Percentiles rank a stretch among this genome's conserved stretches.
These are phyloP conservation scores for Apistogramma diplotaenia DNA, from an alignment of 2,113 vertebrate genomes.

Conservation along the genomic window DNA sequence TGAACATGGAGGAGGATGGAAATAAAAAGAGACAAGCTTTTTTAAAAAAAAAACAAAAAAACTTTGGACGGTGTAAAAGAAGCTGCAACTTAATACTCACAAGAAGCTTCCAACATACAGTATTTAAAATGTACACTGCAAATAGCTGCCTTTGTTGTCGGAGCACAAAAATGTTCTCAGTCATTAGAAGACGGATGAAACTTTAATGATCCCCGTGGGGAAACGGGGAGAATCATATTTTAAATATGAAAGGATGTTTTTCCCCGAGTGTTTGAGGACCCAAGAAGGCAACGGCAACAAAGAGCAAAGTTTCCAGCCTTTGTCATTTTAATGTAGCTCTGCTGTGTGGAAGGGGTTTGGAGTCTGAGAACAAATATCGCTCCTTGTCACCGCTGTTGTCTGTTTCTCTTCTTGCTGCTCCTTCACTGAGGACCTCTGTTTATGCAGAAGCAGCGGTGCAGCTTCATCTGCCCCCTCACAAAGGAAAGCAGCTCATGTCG, in stretches of 20 bases:
- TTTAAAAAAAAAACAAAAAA: no score
- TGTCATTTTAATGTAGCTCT: slow-evolving; percentile 59
- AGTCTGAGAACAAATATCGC: slow-evolving; percentile 45
- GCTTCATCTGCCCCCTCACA: slow-evolving; percentile 50
- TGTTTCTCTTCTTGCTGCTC: slow-evolving; percentile 33
- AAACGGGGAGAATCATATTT: slow-evolving; percentile 35
- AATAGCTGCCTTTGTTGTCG: slow-evolving; percentile 41
- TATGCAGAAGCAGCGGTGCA: slow-evolving; percentile 47
- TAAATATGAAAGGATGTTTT: slow-evolving; percentile 54
- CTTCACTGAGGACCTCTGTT: slow-evolving; percentile 57
- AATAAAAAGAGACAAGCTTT: neutral
- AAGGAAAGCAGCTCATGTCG: slow-evolving; percentile 50
- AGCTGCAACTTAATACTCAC: slow-evolving; percentile 36
- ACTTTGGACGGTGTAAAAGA: slow-evolving; percentile 10
- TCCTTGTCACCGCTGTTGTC: slow-evolving; percentile 39
- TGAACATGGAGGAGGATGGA: neutral
- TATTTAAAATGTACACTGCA: slow-evolving; percentile 35
- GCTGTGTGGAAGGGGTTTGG: neutral
- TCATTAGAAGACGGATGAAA: slow-evolving; percentile 41
- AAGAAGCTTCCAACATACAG: slow-evolving; percentile 5
- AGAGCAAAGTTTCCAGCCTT: slow-evolving; percentile 58
- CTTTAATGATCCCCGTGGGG: slow-evolving; percentile 35
- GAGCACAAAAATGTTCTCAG: slow-evolving; percentile 12
- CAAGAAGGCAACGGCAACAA: slow-evolving; percentile 34
- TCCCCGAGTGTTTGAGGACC: slow-evolving; percentile 47